Base-by-base conservation (phyloP, 2,888 invertebrate species). In the Listrodromus nycthemerus region DNA sequence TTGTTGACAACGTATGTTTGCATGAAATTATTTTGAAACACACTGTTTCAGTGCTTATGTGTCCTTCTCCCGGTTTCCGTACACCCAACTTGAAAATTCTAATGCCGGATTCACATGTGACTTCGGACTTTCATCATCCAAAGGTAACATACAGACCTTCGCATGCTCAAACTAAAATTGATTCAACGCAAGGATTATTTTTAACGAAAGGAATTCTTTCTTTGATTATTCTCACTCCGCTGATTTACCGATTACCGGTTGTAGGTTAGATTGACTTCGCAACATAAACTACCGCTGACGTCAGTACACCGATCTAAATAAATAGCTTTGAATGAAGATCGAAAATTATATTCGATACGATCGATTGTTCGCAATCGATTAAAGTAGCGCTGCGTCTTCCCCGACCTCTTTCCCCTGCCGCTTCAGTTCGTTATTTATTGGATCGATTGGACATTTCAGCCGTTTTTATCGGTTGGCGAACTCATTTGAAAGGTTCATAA, bases 301-400 rank as follows among this genome's bases (percentile, higher is more conserved):
- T 5, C 10, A 37, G 5, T 37, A 37, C 5, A 10, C 10, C 37
- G 8, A 10, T 2, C 37, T 27, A 27, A 27, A 58, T 16, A 19
- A 8, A 58, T 24, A 27, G 2, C 27, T 58, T 21, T 4, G 8
- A 37, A 1, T 1, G 2, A 37, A 37, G n/a, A n/a, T n/a, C n/a
- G 52, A 58, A 27, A 21, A 19, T 19, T 52, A 19, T 27, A 27
- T 16, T 58, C 10, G 24, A 58, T 24, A 58, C 24, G 13, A 58
- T 58, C 58, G 58, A 58, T 58, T n/a, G 16, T 58, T 58, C 21
- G 24, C 24, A 27, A 58, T 24, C 58, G 58, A 58, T 55, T 58
- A 24, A 8, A 13, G 13, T 24, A 27, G 3, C 4, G 3, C 4
- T 55, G 10, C 24, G 8, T 55, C 19, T 55, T 55, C 4, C 55